Base-by-base conservation (phyloP, 2,888 invertebrate genomes). In the Oscheius sp. region DNA sequence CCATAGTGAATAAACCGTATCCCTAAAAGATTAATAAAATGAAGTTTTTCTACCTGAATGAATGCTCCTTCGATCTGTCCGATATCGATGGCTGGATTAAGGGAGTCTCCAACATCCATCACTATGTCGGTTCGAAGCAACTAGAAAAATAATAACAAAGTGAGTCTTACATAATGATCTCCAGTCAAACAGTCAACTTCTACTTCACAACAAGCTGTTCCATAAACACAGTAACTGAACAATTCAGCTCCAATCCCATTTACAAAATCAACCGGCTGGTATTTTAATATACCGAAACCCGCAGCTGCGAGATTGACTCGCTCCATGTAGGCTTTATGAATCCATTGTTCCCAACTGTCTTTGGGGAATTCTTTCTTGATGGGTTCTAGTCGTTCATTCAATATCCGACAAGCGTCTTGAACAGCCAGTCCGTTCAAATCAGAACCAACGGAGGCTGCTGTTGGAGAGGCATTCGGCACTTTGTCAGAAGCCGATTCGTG, bases 31-130 rank as follows among this genome's bases (percentile, higher is more conserved):
- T 2, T 56, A 61, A 38, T 22, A 12, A 24, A 65, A 22, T 12
- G 2, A 22, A 44, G 28, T 17, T 22, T 2, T 45, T 17, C 30
- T 1, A 87, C 87, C 86, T 95, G 95, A 85, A 94, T 90, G 83
- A 95, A 96, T 0, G 90, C 96, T 2, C 96, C 96, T 88, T 96
- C 96, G 17, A 96, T 92, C 89, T 96, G 96, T 0, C 95, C 96
- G 80, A 96, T 92, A 83, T 96, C 96, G 74, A 96, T 94, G 1
- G 95, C 95, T 2, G 96, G 96, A 88, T 96, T 96, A 64, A 96
- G 88, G 87, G 95, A 95, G 79, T 93, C 91, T 0, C 95, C 95
- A 77, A 96, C 90, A 88, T 96, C 96, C 95, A 96, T 95, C 0
- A 96, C 94, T 79, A 96, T 95, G 83, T 96, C 94, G 0, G 93